phyloP scores from a whole-genome alignment of 1,140 invertebrate genomes.

The Bombus huntii region DNA sequence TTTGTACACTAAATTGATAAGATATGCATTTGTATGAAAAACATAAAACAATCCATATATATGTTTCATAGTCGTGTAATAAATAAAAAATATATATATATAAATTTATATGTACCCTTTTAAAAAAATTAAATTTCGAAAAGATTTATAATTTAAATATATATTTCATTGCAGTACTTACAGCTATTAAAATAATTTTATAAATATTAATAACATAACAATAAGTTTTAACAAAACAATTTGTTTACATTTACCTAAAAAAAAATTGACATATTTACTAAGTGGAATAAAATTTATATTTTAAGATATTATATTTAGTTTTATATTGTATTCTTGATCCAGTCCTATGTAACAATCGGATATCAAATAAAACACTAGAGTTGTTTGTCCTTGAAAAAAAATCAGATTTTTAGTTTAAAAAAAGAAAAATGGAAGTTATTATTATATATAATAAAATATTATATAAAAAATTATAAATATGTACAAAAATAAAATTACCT shows the following conservation, averaged over 20 bases:
- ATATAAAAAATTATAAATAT: constrained; percentile 22
- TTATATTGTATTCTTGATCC: constrained; percentile 95
- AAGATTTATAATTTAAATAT: constrained; percentile 11
- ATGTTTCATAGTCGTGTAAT: constrained; percentile 58
- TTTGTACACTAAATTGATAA: constrained; percentile 59
- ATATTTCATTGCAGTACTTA: constrained; percentile 13
- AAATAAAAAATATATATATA: constrained; percentile 57
- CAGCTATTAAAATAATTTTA: constrained; percentile 1
- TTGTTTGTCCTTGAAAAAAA: constrained; percentile 85
- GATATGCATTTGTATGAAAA: constrained; percentile 60
- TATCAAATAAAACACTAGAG: constrained; percentile 93
- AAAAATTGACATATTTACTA: not conserved
- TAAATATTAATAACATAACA: constrained; percentile 14
- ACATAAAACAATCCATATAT: constrained; percentile 53
- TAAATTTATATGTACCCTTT: constrained; percentile 47
- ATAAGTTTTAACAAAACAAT: constrained; percentile 20
- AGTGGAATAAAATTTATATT: not conserved
- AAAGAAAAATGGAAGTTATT: constrained; percentile 21
- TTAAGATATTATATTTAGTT: constrained; percentile 83
- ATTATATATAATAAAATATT: constrained; percentile 30
- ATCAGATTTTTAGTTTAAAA: constrained; percentile 10
- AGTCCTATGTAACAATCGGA: constrained; percentile 97
- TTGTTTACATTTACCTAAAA: not conserved
- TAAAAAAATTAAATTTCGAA: constrained; percentile 37
- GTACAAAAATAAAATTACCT: constrained; percentile 79